Evolutionary conservation across 2,113 vertebrate species (phyloP).

Genomic region (Oceanodroma tethys): DNA sequence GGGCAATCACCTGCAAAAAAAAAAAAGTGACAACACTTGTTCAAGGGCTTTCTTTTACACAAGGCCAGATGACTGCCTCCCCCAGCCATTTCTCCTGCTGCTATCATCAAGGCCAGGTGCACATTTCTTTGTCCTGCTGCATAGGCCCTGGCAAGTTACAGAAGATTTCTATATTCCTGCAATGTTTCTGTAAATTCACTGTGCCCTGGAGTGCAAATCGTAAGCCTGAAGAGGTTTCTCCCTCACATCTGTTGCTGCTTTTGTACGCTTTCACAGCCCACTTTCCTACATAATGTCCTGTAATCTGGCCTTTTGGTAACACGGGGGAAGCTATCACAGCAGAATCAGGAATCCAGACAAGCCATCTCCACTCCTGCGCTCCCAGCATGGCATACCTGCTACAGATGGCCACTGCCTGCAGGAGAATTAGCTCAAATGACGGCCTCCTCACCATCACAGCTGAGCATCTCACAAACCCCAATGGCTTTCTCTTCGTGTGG

Average conservation of each 20-base stretch:
- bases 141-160: background rate
- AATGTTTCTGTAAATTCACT: background rate
- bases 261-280: background rate
- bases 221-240: background rate
- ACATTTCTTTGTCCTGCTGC: background rate
- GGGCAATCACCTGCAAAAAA: constrained; percentile 86
- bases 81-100: background rate
- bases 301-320: background rate
- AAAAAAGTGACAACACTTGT: background rate
- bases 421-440: background rate
- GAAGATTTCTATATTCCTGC: background rate
- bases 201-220: background rate
- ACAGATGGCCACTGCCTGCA: background rate
- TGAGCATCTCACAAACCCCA: background rate
- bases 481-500: background rate
- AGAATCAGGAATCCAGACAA: background rate
- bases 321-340: accelerated
- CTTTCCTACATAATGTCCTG: background rate
- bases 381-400: background rate
- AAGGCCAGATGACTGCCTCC: background rate
- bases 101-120: background rate
- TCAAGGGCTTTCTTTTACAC: background rate
- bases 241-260: background rate
- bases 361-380: background rate
- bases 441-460: background rate